Conservation (phyloP, 2,797 vertebrate genomes). For the Muscicapa striata region DNA sequence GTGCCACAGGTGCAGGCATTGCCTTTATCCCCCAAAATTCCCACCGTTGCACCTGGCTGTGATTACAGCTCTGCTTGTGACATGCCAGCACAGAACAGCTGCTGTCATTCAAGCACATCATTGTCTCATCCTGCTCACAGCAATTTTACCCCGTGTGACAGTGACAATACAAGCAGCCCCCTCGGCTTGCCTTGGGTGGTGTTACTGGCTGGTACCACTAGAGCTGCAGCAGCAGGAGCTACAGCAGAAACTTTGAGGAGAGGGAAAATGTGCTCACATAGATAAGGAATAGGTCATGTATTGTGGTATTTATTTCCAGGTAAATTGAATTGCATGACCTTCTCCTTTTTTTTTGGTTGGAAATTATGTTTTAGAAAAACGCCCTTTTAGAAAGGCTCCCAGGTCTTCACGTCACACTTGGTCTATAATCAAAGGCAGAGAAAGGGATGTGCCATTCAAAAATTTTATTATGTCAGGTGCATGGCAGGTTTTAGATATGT, state of each 20-base stretch:
- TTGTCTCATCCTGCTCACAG: slow-evolving; percentile 28
- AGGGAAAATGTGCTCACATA: neutral
- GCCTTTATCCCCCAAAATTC: neutral
- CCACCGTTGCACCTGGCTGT: slow-evolving; percentile 31
- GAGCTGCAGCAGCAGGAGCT: neutral
- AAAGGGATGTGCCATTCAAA: neutral
- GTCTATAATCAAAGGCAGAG: neutral
- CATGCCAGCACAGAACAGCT: slow-evolving; percentile 5
- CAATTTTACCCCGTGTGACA: neutral
- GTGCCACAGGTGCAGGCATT: slow-evolving; percentile 33
- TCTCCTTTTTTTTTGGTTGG: neutral
- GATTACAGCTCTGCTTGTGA: slow-evolving; percentile 31
- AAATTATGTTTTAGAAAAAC: neutral
- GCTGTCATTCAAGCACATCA: slow-evolving; percentile 17
- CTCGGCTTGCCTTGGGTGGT: neutral
- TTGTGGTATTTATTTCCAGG: neutral
- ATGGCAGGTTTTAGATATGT: neutral
- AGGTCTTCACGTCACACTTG: neutral
- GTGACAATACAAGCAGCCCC: neutral
- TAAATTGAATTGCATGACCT: neutral
- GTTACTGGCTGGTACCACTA: neutral
- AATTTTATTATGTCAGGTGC: neutral
- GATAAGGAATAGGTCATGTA: neutral
- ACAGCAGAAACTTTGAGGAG: slow-evolving; percentile 21
- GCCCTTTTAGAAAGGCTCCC: neutral